Percentiles rank a stretch among this genome's conserved stretches.
phyloP scores from a whole-genome alignment of 2,888 invertebrate species.

The Tipula confusa region DNA sequence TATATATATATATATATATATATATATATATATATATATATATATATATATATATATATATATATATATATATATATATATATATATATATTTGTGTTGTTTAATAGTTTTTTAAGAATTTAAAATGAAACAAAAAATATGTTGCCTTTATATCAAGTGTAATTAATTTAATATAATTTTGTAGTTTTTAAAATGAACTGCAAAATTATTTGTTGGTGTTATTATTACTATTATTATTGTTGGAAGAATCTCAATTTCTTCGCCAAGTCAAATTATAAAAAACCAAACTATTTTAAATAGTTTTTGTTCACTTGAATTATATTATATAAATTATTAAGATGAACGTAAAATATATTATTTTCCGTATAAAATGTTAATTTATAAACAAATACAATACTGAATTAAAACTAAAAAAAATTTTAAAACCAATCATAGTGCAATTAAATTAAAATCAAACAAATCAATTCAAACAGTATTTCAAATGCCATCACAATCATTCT shows the following conservation, averaged over 20 bases:
- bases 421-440: neutral
- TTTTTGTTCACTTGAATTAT: neutral
- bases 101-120: neutral
- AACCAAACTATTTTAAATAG: neutral
- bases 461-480: neutral
- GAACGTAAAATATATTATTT: neutral
- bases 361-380: constrained; percentile 25
- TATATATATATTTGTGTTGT: too few species aligned
- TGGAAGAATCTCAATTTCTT: constrained; percentile 6
- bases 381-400: neutral
- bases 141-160: constrained; percentile 3
- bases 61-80: too few species aligned
- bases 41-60: too few species aligned
- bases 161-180: neutral
- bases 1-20: too few species aligned
- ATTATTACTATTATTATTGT: neutral
- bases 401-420: neutral
- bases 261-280: neutral
- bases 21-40: too few species aligned
- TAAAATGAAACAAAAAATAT: neutral
- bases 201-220: neutral
- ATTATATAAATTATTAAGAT: neutral
- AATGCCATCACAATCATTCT: constrained; percentile 12
- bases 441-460: neutral
- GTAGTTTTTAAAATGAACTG: neutral